Base-by-base conservation (phyloP, 2,113 vertebrate species). In the Rallus limicola region DNA sequence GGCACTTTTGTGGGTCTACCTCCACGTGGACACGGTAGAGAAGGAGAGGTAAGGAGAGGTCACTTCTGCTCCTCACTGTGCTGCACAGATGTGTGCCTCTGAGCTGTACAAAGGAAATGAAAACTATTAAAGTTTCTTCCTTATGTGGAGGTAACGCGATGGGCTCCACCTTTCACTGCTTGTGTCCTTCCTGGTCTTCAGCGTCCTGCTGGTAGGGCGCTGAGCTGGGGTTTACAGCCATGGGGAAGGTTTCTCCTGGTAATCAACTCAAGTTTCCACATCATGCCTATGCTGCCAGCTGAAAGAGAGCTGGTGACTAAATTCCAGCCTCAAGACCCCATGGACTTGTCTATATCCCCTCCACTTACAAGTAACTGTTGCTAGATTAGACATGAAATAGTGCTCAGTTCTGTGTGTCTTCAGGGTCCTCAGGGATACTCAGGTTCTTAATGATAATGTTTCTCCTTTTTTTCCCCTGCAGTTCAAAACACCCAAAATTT, bases 241-340 rank as follows among this genome's bases (percentile, higher is more conserved):
- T 1, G 2, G 25, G 16, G 34, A 13, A 82, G 15, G 23, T 13
- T 74, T 80, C 20, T 14, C 24, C 56, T 91, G 74, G 15, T 5
- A 60, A 42, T 26, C 0, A 1, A 28, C 25, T 5, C 1, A 48
- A 63, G 11, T 58, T 42, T 82, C 34, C 10, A 5, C 0, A 0
- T 9, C 58, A 28, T 83, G 44, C 24, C 50, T n/a, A 2, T n/a
- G 55, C 28, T 72, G 36, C 16, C 53, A 56, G 25, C 25, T 80
- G 76, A 42, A 74, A 63, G 46, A 67, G 34, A 33, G 25, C 28
- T 25, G 40, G 33, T 46, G 29, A 46, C 25, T 67, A 56, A 74
- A 67, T 63, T 25, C 42, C 53, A 82, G n/a, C 13, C 33, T 48
- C 26, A 24, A 2, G 7, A 14, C 11, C 50, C 68, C 33, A 20